phyloP scores from a whole-genome alignment of 2,888 invertebrate species.

The Papilio protenor region DNA sequence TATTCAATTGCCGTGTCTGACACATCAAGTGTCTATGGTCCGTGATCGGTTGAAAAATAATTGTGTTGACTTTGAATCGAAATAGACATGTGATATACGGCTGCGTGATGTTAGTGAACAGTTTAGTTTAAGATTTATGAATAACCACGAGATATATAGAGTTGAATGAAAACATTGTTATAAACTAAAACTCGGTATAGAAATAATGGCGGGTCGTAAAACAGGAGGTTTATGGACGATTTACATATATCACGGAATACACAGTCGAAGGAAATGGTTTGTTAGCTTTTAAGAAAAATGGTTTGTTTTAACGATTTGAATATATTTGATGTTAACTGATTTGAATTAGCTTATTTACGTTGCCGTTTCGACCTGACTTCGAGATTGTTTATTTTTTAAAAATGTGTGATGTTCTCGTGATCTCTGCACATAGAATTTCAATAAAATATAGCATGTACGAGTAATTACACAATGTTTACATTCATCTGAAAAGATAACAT shows the following conservation, averaged over 20 bases:
- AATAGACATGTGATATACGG: constrained; percentile 70
- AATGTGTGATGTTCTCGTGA: constrained; percentile 30
- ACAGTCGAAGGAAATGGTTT: constrained; percentile 56
- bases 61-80: constrained; percentile 64
- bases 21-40: constrained; percentile 13
- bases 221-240: constrained; percentile 57
- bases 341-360: constrained; percentile 42
- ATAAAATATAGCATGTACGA: constrained; percentile 27
- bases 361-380: constrained; percentile 5
- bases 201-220: constrained; percentile 54
- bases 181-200: constrained; percentile 55
- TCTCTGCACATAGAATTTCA: neutral
- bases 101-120: constrained; percentile 63
- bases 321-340: constrained; percentile 47
- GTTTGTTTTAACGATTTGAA: constrained; percentile 51
- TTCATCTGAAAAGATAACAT: constrained; percentile 4
- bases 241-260: constrained; percentile 50
- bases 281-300: constrained; percentile 51
- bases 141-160: constrained; percentile 62
- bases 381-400: constrained; percentile 29
- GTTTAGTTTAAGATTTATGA: constrained; percentile 71
- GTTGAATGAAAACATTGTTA: constrained; percentile 76
- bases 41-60: constrained; percentile 58
- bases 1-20: constrained; percentile 3
- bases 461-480: constrained; percentile 12